phyloP scores from a whole-genome alignment of 2,113 vertebrate species.

The Gambusia affinis region DNA sequence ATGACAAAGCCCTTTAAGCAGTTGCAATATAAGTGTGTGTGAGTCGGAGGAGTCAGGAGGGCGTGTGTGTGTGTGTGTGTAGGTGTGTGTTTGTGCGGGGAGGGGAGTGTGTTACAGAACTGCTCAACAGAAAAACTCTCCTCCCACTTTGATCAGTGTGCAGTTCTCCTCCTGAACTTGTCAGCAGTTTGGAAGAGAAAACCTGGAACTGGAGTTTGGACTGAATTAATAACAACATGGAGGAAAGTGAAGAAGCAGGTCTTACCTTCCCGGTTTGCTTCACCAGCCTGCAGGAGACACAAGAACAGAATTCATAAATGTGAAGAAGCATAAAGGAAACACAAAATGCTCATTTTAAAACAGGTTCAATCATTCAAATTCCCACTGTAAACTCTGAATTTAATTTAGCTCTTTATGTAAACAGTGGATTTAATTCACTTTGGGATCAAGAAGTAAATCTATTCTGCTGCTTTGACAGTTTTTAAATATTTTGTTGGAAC shows the following conservation, averaged over 20 bases:
- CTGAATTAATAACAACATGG: conserved; percentile 8
- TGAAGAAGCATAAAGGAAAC: conserved; percentile 11
- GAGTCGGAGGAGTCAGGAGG: conserved; percentile 10
- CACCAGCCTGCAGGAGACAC: conserved; percentile 73
- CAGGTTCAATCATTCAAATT: too few species aligned
- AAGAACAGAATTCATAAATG: conserved; percentile 36
- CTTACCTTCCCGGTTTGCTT: conserved; percentile 78
- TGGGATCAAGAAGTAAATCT: too few species aligned
- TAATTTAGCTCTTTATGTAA: too few species aligned
- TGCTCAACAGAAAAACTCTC: conserved; percentile 52
- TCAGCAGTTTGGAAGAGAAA: conserved; percentile 7
- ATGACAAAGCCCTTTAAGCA: conserved; percentile 66
- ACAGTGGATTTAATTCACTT: too few species aligned
- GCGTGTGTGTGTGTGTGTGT: conserved; percentile 2
- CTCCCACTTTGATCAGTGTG: conserved; percentile 60
- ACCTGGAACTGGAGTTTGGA: background rate
- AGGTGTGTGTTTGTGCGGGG: conserved; percentile 6
- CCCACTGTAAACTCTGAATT: too few species aligned
- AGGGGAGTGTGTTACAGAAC: conserved; percentile 37
- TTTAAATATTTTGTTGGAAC: too few species aligned
- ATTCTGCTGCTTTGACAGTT: too few species aligned
- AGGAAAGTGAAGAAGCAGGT: conserved; percentile 25
- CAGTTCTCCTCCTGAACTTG: conserved; percentile 27
- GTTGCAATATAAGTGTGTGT: conserved; percentile 43
- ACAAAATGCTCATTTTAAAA: too few species aligned